phyloP scores from a whole-genome alignment of 2,113 vertebrate species.

The Potamarius usumacintae region DNA sequence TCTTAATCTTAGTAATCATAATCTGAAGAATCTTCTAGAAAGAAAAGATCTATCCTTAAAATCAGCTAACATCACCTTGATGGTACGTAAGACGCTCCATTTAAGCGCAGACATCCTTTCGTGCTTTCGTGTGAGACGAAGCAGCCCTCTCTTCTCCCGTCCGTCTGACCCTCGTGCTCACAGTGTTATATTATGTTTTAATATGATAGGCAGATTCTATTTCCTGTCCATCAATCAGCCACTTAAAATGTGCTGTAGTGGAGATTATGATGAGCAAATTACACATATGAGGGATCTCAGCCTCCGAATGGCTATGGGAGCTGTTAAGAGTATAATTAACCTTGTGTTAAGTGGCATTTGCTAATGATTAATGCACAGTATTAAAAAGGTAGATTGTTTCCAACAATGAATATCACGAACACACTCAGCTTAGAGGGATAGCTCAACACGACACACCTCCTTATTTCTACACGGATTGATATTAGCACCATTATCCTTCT shows the following conservation, averaged over 20 bases:
- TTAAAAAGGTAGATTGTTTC: slow-evolving; percentile 60
- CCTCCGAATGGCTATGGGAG: slow-evolving; percentile 56
- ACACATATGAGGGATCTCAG: slow-evolving; percentile 57
- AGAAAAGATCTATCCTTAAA: background rate
- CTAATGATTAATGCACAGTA: slow-evolving; percentile 59
- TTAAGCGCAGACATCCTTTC: slow-evolving; percentile 8
- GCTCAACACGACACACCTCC: slow-evolving; percentile 27
- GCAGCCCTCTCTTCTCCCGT: slow-evolving; percentile 23
- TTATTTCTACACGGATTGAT: slow-evolving; percentile 24
- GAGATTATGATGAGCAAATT: slow-evolving; percentile 61
- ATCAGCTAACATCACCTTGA: background rate
- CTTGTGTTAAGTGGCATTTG: slow-evolving; percentile 61
- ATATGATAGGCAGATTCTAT: slow-evolving; percentile 61
- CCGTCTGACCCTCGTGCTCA: slow-evolving; percentile 49
- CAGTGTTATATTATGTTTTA: slow-evolving; percentile 57
- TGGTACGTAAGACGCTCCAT: slow-evolving; percentile 4
- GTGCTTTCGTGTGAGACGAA: background rate
- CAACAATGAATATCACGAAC: slow-evolving; percentile 54
- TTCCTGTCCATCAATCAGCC: slow-evolving; percentile 61
- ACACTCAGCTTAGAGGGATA: slow-evolving; percentile 47
- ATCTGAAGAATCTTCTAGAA: background rate
- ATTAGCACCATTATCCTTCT: slow-evolving; percentile 12
- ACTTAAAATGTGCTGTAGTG: slow-evolving; percentile 60
- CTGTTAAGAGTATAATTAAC: slow-evolving; percentile 61
- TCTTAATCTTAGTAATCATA: background rate